Conservation (phyloP, 2,113 vertebrate genomes). For the Apteryx owenii region DNA sequence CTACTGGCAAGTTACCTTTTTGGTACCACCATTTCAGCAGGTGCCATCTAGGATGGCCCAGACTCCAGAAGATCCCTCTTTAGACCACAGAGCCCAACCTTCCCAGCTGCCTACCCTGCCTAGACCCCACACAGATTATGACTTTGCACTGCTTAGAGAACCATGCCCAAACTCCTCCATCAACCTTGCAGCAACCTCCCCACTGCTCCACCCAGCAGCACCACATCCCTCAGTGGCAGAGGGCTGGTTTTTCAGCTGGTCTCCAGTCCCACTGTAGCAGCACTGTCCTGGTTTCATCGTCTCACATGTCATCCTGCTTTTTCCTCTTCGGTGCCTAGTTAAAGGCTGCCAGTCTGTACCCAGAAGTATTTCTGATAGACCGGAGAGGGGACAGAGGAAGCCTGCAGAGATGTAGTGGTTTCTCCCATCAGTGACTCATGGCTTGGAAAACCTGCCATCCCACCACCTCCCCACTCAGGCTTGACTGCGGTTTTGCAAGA, state of each 20-base stretch:
- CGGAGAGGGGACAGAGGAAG: neutral
- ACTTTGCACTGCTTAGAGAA: neutral
- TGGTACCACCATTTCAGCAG: neutral
- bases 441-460: neutral
- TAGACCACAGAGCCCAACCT: neutral
- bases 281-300: no score
- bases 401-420: neutral
- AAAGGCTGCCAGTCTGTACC: neutral
- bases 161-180: neutral
- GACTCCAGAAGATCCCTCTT: neutral
- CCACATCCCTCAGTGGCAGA: neutral
- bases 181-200: neutral
- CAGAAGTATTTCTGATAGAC: neutral
- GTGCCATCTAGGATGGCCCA: neutral
- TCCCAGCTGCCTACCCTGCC: neutral
- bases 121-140: neutral
- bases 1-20: neutral
- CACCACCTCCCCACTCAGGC: neutral
- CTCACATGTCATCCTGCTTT: no score
- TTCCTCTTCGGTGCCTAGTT: no score
- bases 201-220: neutral
- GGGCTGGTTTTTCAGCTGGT: neutral
- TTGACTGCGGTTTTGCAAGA: neutral
- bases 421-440: neutral
- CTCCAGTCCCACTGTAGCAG: no score